Evolutionary conservation across 1,140 invertebrate species (phyloP), one percentile per base, ranked within the genome.

Genomic region (Panulirus ornatus): DNA sequence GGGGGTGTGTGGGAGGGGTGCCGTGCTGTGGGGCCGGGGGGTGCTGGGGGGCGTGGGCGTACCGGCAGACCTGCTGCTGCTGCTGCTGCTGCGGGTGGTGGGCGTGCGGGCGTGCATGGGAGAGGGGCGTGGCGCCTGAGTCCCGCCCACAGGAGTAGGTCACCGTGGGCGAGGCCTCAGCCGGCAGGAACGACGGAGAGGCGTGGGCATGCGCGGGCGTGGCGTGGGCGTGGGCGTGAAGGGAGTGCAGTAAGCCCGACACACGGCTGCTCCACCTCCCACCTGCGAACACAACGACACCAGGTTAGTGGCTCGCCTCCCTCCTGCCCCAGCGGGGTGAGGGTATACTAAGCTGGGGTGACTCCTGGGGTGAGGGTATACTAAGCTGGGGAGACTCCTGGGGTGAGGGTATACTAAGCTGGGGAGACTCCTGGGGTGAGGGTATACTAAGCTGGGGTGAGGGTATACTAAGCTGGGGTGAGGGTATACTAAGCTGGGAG

Each of bases 221-320:
- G 76, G 79, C 51, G 27, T 70, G 83, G n/a, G 83, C 16, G 14
- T 63, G 42, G 83, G 83, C 70, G 30, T 85, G 83, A 40, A 85
- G 83, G 42, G 83, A 47, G 83, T 85, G 83, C 1, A 85, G 83
- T 3, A 85, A 70, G 30, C 83, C 83, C 2, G 83, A 75, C 70
- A 85, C 9, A 22, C 83, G 83, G 16, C 83, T 73, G 34, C 34
- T 85, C 83, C 83, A 85, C 83, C 83, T 42, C 11, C 70, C 83
- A 85, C 83, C 83, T 85, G 83, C 9, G 51, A 84, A 22, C 22
- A 30, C 5, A 66, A 63, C 76, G 66, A 38, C 6, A 34, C 66
- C 5, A 9, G 66, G 66, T 70, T 34, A 70, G 11, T 30, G 22
- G 34, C 66, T 34, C 11, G 11, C n/a, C 51, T 11, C 51, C 51